phyloP scores from a whole-genome alignment of 1,140 invertebrate species.

The Rhopalosiphum padi region DNA sequence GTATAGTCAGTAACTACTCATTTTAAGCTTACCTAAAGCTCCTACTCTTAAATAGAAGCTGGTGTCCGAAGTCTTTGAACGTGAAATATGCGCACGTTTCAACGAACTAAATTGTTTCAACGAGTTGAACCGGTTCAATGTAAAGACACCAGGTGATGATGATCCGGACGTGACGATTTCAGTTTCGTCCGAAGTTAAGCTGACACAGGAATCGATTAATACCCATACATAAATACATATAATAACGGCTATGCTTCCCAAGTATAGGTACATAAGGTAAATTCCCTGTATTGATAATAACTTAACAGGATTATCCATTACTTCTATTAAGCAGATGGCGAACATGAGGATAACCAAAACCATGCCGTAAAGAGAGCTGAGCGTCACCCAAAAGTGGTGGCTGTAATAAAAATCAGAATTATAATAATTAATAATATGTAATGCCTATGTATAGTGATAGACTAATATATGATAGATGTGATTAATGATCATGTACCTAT shows the following conservation, averaged over 20 bases:
- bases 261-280: constrained; percentile 72
- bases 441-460: not conserved
- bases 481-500: too few species aligned
- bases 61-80: constrained; percentile 67
- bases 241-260: constrained; percentile 71
- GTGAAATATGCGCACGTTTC: constrained; percentile 68
- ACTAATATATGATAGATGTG: not conserved
- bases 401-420: constrained; percentile 63
- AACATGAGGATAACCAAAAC: constrained; percentile 69
- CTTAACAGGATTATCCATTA: constrained; percentile 69
- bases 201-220: constrained; percentile 68
- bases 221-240: constrained; percentile 73
- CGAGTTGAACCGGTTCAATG: constrained; percentile 68
- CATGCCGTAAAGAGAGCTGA: constrained; percentile 72
- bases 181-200: constrained; percentile 61
- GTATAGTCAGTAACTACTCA: not conserved
- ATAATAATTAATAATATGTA: not conserved
- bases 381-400: constrained; percentile 68
- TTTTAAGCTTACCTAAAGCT: constrained; percentile 68
- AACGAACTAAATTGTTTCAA: constrained; percentile 69
- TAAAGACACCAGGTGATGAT: constrained; percentile 65
- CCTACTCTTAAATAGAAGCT: constrained; percentile 75
- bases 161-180: constrained; percentile 61
- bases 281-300: constrained; percentile 71
- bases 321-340: constrained; percentile 69